These are phyloP conservation scores for Archips crataeganus DNA, from an alignment of 2,888 invertebrate species.

Conservation along the genomic window DNA sequence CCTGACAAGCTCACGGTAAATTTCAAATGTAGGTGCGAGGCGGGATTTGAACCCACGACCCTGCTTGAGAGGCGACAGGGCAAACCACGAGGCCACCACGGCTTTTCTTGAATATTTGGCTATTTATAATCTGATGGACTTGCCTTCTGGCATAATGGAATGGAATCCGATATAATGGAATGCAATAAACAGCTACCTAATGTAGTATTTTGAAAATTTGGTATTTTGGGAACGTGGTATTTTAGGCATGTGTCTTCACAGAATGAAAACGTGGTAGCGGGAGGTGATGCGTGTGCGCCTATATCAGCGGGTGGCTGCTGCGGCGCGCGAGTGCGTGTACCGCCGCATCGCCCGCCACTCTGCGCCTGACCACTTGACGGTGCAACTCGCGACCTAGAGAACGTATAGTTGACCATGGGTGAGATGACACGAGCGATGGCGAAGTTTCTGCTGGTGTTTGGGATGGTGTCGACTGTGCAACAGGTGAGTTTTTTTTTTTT, in stretches of 20 bases:
- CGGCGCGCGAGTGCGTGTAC: conserved; percentile 60
- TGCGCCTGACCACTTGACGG: conserved; percentile 50
- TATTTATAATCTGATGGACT: not conserved
- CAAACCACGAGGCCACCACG: too few species aligned
- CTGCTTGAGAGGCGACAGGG: too few species aligned
- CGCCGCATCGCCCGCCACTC: conserved; percentile 51
- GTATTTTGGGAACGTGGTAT: too few species aligned
- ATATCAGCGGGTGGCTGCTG: conserved; percentile 50
- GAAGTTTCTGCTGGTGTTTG: conserved; percentile 19
- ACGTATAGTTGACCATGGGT: conserved; percentile 32
- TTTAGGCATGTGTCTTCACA: not conserved
- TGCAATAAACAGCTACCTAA: too few species aligned
- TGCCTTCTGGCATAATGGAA: too few species aligned
- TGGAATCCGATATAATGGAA: too few species aligned
- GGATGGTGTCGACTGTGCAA: conserved; percentile 21
- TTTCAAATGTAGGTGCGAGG: too few species aligned
- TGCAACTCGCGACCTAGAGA: not conserved
- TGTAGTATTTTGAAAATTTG: too few species aligned
- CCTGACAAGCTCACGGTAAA: too few species aligned
- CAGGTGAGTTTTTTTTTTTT: conserved; percentile 4
- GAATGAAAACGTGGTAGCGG: conserved; percentile 26
- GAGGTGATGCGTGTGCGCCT: conserved; percentile 57
- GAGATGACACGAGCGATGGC: conserved; percentile 38
- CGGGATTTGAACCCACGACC: too few species aligned
- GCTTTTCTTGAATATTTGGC: too few species aligned